These are phyloP conservation scores for Cyprinella venusta DNA, from an alignment of 2,797 vertebrate genomes.

Conservation along the genomic window DNA sequence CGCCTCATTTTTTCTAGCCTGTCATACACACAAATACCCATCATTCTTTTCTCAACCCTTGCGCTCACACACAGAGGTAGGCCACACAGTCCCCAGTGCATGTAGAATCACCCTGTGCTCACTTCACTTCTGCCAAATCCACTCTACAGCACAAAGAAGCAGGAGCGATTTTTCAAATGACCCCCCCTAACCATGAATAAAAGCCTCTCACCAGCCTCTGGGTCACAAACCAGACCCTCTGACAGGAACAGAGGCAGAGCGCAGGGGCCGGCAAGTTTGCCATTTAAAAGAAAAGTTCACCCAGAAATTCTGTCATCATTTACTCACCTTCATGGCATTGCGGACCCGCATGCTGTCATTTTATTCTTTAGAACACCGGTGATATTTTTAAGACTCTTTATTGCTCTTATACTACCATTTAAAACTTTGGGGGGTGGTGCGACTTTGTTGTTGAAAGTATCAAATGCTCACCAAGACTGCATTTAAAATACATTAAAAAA, in stretches of 20 bases:
- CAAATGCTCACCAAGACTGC: neutral
- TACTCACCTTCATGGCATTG: neutral
- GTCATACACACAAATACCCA: slow-evolving; percentile 46
- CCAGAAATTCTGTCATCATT: slow-evolving; percentile 19
- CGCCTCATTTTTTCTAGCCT: slow-evolving; percentile 18
- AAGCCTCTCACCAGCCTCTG: slow-evolving; percentile 23
- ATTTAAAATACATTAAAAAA: slow-evolving; percentile 2
- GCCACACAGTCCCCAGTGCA: slow-evolving; percentile 35
- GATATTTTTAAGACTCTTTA: slow-evolving; percentile 14
- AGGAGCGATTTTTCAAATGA: slow-evolving; percentile 50
- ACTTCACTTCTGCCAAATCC: slow-evolving; percentile 51
- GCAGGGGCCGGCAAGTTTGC: neutral
- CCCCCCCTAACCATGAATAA: slow-evolving; percentile 28
- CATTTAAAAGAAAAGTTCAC: slow-evolving; percentile 18
- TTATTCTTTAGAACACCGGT: neutral
- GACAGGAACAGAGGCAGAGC: slow-evolving; percentile 5
- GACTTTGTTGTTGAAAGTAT: neutral
- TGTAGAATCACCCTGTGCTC: slow-evolving; percentile 34
- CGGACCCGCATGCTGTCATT: neutral
- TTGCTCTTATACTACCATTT: neutral
- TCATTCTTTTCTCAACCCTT: slow-evolving; percentile 35
- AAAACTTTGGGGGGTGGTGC: neutral
- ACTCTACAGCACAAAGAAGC: slow-evolving; percentile 37
- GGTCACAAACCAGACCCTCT: slow-evolving; percentile 35
- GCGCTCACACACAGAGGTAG: slow-evolving; percentile 43